Evolutionary conservation across 2,888 invertebrate genomes (phyloP).

Genomic region (Drosophila dives): DNA sequence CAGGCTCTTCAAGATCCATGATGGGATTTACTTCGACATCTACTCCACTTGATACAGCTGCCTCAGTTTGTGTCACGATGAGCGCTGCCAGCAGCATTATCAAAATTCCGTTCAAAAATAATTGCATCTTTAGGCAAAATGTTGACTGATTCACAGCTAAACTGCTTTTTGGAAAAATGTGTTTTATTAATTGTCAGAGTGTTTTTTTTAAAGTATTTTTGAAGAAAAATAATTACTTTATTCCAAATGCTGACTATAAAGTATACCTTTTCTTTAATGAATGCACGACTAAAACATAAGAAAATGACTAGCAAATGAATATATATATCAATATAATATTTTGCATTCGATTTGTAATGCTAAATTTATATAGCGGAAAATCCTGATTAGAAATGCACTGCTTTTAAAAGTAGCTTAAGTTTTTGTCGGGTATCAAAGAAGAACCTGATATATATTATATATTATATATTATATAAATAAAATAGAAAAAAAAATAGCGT

Average conservation of each 20-base stretch:
- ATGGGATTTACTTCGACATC: conserved; percentile 45
- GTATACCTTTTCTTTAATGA: not conserved
- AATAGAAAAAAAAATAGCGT: too few species aligned
- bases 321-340: not conserved
- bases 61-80: conserved; percentile 28
- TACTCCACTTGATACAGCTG: conserved; percentile 43
- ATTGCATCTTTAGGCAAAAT: conserved; percentile 44
- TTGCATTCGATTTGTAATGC: not conserved
- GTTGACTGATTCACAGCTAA: conserved; percentile 26
- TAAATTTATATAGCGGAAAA: not conserved
- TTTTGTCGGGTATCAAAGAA: too few species aligned
- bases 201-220: not conserved
- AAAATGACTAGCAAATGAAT: not conserved
- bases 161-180: not conserved
- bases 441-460: too few species aligned
- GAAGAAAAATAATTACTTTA: not conserved
- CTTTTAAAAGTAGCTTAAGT: too few species aligned
- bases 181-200: not conserved
- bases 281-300: not conserved
- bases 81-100: conserved; percentile 10
- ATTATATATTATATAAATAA: too few species aligned
- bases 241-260: not conserved
- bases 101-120: conserved; percentile 34
- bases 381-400: too few species aligned
- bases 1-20: conserved; percentile 32